These are phyloP conservation scores for Kryptolebias ocellatus DNA, from an alignment of 2,797 vertebrate genomes.

Conservation along the genomic window DNA sequence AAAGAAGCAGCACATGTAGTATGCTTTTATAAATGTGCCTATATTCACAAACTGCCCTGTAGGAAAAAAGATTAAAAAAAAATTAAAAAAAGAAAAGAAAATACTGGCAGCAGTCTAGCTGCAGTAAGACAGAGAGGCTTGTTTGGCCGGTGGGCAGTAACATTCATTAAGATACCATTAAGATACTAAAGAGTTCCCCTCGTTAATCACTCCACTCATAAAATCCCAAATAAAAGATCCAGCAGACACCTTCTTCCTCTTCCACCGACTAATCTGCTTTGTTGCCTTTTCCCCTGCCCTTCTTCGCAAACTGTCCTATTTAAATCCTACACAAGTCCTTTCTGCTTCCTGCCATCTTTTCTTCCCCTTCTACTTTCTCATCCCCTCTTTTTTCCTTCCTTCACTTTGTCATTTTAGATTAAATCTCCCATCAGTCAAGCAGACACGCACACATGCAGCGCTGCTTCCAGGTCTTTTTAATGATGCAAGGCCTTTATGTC, in stretches of 20 bases:
- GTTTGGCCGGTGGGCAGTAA: slow-evolving; percentile 60
- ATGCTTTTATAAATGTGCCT: slow-evolving; percentile 18
- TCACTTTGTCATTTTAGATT: slow-evolving; percentile 66
- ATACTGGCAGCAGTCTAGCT: slow-evolving; percentile 13
- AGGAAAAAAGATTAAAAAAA: neutral
- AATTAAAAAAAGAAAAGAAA: neutral
- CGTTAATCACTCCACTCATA: slow-evolving; percentile 73
- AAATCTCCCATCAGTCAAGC: slow-evolving; percentile 64
- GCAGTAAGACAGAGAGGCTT: slow-evolving; percentile 39
- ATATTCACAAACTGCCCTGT: slow-evolving; percentile 3
- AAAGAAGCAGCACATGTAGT: slow-evolving; percentile 6
- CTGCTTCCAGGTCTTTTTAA: slow-evolving; percentile 60
- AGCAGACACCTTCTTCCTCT: slow-evolving; percentile 45
- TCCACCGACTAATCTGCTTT: slow-evolving; percentile 12
- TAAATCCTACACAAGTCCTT: slow-evolving; percentile 45
- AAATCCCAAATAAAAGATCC: slow-evolving; percentile 57
- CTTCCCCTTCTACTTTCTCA: slow-evolving; percentile 11
- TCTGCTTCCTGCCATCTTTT: slow-evolving; percentile 8
- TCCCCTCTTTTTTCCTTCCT: slow-evolving; percentile 22
- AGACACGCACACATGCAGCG: slow-evolving; percentile 9
- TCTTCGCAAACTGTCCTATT: slow-evolving; percentile 59
- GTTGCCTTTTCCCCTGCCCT: slow-evolving; percentile 43
- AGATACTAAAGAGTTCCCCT: slow-evolving; percentile 70
- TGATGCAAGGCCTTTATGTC: slow-evolving; percentile 64
- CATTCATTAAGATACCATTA: slow-evolving; percentile 82